phyloP scores from a whole-genome alignment of 1,140 invertebrate species.

The Panonychus citri region DNA sequence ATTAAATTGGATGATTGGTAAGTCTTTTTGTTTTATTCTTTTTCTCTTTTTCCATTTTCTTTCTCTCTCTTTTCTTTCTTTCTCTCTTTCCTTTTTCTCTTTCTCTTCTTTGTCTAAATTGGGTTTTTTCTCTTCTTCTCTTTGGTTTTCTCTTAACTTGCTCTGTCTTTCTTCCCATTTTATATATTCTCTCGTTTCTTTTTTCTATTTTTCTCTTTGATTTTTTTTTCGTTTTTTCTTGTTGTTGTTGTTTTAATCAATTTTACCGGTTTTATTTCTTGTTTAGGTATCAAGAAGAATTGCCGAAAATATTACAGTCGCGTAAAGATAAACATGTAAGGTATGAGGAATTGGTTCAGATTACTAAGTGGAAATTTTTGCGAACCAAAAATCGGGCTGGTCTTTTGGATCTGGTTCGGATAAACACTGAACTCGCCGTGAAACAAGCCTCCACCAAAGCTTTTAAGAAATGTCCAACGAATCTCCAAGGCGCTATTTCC shows the following conservation, averaged over 20 bases:
- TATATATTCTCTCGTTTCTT: background rate
- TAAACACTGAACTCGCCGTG: constrained; percentile 70
- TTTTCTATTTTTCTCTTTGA: background rate
- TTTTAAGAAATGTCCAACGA: constrained; percentile 64
- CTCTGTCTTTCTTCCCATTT: background rate
- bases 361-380: constrained; percentile 89
- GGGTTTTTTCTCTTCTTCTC: background rate
- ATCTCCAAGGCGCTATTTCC: constrained; percentile 62
- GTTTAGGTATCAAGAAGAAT: constrained; percentile 78
- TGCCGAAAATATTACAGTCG: constrained; percentile 68
- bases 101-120: no score
- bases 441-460: constrained; percentile 71
- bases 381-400: constrained; percentile 74
- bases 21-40: constrained; percentile 34
- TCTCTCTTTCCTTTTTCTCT: no score
- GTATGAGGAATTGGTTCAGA: constrained; percentile 72
- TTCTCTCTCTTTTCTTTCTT: no score
- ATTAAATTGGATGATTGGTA: constrained; percentile 79
- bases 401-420: constrained; percentile 68
- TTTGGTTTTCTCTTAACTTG: background rate
- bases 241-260: background rate
- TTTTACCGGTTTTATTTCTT: no score
- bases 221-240: background rate
- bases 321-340: constrained; percentile 55
- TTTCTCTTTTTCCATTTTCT: background rate